Percentiles rank a stretch among this genome's conserved stretches.
These are phyloP conservation scores for Atlantisia rogersi DNA, from an alignment of 2,113 vertebrate genomes.

Conservation along the genomic window DNA sequence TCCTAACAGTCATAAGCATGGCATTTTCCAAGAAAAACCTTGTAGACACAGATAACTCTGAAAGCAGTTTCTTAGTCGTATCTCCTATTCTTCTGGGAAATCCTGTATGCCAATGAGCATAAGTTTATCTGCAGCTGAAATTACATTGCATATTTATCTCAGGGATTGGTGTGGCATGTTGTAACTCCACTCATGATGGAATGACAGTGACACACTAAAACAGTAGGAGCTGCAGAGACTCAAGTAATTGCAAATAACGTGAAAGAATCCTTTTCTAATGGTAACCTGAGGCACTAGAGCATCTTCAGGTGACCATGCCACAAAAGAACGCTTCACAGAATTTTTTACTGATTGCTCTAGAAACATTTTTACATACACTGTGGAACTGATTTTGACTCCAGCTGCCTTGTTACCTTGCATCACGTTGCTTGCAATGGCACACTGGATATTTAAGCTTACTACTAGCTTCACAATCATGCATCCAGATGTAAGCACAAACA, in stretches of 20 bases:
- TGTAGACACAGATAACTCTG: neutral
- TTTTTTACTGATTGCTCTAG: neutral
- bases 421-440: neutral
- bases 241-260: neutral
- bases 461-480: neutral
- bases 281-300: neutral
- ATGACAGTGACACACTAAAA: neutral
- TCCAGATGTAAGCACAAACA: neutral
- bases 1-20: neutral
- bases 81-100: neutral
- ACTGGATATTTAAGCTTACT: neutral
- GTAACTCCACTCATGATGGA: neutral
- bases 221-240: neutral
- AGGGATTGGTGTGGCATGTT: neutral
- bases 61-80: neutral
- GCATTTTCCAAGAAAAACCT: neutral
- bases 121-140: conserved; percentile 3
- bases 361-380: neutral
- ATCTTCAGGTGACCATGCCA: neutral
- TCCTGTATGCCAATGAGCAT: neutral
- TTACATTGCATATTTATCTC: neutral
- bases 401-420: neutral
- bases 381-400: neutral
- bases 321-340: neutral
- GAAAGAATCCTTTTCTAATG: neutral